phyloP scores from a whole-genome alignment of 1,140 invertebrate genomes.

The Littorina saxatilis region DNA sequence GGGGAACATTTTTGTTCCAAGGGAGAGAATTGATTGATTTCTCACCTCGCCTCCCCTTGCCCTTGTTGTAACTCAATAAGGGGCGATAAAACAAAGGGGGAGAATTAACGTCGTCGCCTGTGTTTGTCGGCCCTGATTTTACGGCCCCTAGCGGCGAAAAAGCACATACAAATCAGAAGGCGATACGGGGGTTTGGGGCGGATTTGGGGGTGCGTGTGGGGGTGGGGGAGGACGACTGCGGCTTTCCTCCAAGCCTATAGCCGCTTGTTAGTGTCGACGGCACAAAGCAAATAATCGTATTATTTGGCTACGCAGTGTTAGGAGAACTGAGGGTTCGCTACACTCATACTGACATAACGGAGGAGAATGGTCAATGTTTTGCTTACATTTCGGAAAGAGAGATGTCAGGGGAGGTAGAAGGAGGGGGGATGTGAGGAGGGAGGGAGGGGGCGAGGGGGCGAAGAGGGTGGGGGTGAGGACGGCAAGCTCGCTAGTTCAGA shows the following conservation, averaged over 20 bases:
- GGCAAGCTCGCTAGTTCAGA: too few relatives aligned
- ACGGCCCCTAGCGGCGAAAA: conserved; percentile 23
- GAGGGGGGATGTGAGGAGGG: too few relatives aligned
- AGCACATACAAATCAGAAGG: conserved; percentile 22
- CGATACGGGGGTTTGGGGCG: neutral
- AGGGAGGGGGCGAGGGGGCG: too few relatives aligned
- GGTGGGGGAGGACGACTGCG: neutral
- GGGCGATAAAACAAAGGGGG: conserved; percentile 28
- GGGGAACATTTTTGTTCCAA: neutral
- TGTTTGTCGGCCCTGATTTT: conserved; percentile 33
- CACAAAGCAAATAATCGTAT: conserved; percentile 14
- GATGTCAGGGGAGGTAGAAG: too few relatives aligned
- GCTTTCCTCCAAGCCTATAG: neutral
- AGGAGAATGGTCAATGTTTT: too few relatives aligned
- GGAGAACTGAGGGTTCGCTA: neutral
- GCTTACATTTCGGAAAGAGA: too few relatives aligned
- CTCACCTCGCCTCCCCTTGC: conserved; percentile 2
- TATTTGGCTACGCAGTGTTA: neutral
- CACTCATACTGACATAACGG: neutral
- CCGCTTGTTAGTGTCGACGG: conserved; percentile 4
- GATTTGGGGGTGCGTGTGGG: too few relatives aligned
- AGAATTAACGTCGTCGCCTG: conserved; percentile 35
- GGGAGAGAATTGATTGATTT: conserved; percentile 32
- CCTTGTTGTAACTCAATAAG: conserved; percentile 29
- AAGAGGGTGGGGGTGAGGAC: neutral